Evolutionary conservation across 2,797 vertebrate species (phyloP).

Genomic region (Oreochromis grahami): DNA sequence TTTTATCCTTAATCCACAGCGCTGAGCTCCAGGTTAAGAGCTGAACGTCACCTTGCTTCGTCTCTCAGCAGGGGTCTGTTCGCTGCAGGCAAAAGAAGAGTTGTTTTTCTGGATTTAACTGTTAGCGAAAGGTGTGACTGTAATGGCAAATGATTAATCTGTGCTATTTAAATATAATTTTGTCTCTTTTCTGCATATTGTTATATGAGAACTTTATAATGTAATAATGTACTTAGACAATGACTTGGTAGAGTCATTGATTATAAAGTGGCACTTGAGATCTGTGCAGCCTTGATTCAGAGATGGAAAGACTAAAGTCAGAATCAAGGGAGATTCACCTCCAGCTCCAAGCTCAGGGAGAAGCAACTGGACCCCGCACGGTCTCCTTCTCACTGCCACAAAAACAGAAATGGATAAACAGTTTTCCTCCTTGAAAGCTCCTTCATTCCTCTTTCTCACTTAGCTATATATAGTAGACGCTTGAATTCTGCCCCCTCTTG

Average conservation of each 20-base stretch:
- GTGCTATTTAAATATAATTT: not conserved
- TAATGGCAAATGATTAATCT: not conserved
- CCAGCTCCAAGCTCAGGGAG: constrained; percentile 1
- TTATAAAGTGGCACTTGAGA: not conserved
- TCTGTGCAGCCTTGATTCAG: not conserved
- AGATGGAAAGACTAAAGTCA: not conserved
- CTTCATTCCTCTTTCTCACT: not conserved
- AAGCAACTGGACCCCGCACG: not conserved
- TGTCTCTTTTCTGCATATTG: not conserved
- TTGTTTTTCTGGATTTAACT: not conserved
- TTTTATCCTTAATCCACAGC: constrained; percentile 21
- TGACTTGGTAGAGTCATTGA: not conserved
- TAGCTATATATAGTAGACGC: not conserved
- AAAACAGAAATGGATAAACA: not conserved
- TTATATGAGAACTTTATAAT: not conserved
- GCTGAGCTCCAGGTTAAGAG: constrained; percentile 9
- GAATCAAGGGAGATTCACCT: constrained; percentile 32
- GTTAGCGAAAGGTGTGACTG: not conserved
- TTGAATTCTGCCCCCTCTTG: constrained; percentile 62
- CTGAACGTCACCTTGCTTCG: not conserved
- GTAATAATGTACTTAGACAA: too few species aligned
- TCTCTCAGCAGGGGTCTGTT: constrained; percentile 24
- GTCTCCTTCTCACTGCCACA: not conserved
- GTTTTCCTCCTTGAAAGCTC: not conserved
- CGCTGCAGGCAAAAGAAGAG: not conserved